Percentiles rank a stretch among this genome's conserved stretches.
Conservation (phyloP, 2,888 invertebrate species). For the Polymixis lichenea region DNA sequence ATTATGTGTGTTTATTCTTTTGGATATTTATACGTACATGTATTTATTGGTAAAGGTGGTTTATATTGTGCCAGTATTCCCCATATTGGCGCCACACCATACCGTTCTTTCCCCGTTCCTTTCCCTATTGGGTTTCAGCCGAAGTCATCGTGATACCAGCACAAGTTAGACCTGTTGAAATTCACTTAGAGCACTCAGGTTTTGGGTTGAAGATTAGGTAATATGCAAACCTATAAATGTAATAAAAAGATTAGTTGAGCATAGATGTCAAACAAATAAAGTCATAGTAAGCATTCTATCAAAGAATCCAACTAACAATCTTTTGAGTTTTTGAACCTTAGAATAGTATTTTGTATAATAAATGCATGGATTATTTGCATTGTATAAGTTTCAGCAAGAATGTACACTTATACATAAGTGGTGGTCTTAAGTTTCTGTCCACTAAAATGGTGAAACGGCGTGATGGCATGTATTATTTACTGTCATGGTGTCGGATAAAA, state of each 20-base stretch:
- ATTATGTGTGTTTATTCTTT: slow-evolving; percentile 60
- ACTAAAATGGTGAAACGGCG: too few species aligned
- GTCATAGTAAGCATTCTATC: background rate
- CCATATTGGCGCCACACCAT: slow-evolving; percentile 44
- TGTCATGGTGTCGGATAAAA: background rate
- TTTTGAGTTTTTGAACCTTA: slow-evolving; percentile 22
- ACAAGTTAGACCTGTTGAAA: slow-evolving; percentile 19
- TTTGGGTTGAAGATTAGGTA: background rate
- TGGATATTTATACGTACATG: slow-evolving; percentile 59
- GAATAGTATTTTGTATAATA: slow-evolving; percentile 20
- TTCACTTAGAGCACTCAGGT: background rate
- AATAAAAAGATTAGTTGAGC: background rate
- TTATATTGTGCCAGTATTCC: slow-evolving; percentile 41
- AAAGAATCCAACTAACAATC: slow-evolving; percentile 16
- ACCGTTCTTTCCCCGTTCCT: slow-evolving; percentile 54
- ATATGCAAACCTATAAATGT: background rate
- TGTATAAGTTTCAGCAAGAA: background rate
- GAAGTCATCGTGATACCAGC: background rate
- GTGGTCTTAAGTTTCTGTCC: background rate
- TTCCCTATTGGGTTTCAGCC: slow-evolving; percentile 33
- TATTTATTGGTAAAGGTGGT: slow-evolving; percentile 64
- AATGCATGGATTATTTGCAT: slow-evolving; percentile 24
- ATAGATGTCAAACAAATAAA: background rate
- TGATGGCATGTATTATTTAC: background rate
- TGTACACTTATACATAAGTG: background rate